These are phyloP conservation scores for Conomelus anceps DNA, from an alignment of 2,888 invertebrate genomes.

Conservation along the genomic window DNA sequence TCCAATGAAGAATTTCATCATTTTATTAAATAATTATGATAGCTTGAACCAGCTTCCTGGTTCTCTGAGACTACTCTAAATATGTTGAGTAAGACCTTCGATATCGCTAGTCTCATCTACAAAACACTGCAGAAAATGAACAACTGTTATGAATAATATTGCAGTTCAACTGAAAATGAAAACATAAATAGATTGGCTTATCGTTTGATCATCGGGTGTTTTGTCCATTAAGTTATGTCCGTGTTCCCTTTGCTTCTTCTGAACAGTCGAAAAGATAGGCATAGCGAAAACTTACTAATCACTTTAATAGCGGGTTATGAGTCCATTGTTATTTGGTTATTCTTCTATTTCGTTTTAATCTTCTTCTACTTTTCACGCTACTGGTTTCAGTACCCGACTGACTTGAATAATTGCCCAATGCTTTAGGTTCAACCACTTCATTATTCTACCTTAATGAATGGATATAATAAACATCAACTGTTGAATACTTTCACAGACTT, in stretches of 20 bases:
- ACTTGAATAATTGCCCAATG: neutral
- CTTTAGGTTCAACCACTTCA: neutral
- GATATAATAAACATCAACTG: neutral
- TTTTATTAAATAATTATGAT: neutral
- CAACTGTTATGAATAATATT: neutral
- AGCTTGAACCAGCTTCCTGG: neutral
- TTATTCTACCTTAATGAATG: neutral
- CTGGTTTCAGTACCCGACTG: neutral
- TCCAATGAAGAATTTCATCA: neutral
- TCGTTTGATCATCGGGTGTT: neutral
- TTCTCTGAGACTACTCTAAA: no score
- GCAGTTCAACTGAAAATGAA: neutral
- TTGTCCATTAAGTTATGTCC: neutral
- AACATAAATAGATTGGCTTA: neutral
- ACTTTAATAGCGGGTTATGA: neutral
- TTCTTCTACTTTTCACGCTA: neutral
- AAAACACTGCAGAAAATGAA: no score
- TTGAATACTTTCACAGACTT: neutral
- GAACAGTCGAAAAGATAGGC: neutral
- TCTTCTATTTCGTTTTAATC: neutral
- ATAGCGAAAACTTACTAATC: neutral
- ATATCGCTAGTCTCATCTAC: no score
- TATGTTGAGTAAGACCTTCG: no score
- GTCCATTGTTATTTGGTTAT: neutral
- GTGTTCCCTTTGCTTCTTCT: neutral